Base-by-base conservation (phyloP, 2,888 invertebrate species). In the Bibio marci region DNA sequence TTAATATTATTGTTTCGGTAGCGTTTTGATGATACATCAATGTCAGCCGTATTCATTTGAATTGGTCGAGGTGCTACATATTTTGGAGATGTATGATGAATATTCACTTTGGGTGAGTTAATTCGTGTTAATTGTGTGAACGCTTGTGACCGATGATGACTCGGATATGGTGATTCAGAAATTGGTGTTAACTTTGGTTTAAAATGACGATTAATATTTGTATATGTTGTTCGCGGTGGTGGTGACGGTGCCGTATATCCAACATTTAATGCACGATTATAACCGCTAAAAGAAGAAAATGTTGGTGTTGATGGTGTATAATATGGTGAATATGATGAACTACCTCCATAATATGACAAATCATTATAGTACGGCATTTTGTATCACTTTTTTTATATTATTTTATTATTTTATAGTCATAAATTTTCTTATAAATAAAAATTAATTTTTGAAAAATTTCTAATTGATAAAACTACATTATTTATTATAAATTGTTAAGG, bases 31-130 rank as follows among this genome's bases (percentile, higher is more conserved):
- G 82, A 80, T 0, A 87, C 85, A 56, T 87, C 86, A 47, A 87
- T 87, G 54, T 85, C 82, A 25, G 82, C 81, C 3, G 86, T 85
- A 56, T 85, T 82, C 45, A 85, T 80, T 47, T 75, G 71, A 37
- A 79, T 73, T 2, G 82, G 81, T 38, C 77, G 70, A 2, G 73
- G 62, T 2, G 67, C 54, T 40, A 58, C 59, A 45, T 66, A 64
- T 22, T 62, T 54, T 56, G 54, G 55, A 49, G 47, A 62, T 57
- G 52, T 56, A 50, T 48, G 61, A 48, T 57, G 70, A 47, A 50
- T 63, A 47, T 56, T 64, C 55, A 68, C 62, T 57, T 63, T 70
- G 45, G 59, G 73, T 36, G 64, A 71, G 51, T 55, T 70, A 30
- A 69, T 61, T 35, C 69, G 55, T 27, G 66, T 59, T 17, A 68